Conservation (phyloP, 2,797 vertebrate species). For the Scomberomorus guttatus region DNA sequence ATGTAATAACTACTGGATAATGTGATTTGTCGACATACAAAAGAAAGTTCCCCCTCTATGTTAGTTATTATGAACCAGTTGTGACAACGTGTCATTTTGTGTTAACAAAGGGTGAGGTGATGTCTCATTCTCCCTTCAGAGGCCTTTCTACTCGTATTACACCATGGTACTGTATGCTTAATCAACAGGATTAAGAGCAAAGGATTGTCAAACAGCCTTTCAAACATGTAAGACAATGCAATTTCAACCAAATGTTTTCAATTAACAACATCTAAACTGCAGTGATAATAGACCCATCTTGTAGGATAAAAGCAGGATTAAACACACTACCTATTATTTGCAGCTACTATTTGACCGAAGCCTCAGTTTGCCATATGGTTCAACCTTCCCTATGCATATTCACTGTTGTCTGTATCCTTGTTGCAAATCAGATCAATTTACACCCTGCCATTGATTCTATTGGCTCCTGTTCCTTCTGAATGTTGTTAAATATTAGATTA, state of each 20-base stretch:
- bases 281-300: slow-evolving; percentile 1
- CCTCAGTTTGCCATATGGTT: slow-evolving; percentile 45
- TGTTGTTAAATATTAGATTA: slow-evolving; percentile 53
- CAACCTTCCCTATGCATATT: slow-evolving; percentile 38
- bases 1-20: slow-evolving; percentile 5
- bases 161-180: slow-evolving; percentile 39
- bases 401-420: slow-evolving; percentile 21
- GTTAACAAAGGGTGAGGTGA: slow-evolving; percentile 36
- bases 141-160: slow-evolving; percentile 44
- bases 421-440: slow-evolving; percentile 62
- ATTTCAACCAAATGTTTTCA: neutral
- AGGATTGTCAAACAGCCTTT: slow-evolving; percentile 19
- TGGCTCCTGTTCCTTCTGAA: slow-evolving; percentile 34
- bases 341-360: slow-evolving; percentile 9
- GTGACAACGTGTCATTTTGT: slow-evolving; percentile 45
- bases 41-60: slow-evolving; percentile 10
- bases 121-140: slow-evolving; percentile 45
- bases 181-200: slow-evolving; percentile 22
- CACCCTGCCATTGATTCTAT: slow-evolving; percentile 25
- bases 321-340: slow-evolving; percentile 21
- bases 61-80: slow-evolving; percentile 29
- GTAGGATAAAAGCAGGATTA: slow-evolving; percentile 19
- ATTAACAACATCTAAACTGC: neutral
- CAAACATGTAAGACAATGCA: slow-evolving; percentile 8
- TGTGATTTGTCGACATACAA: slow-evolving; percentile 35